A percentile compares a stretch with the other conserved stretches of the same genome.
These are phyloP conservation scores for Cecidostiba fungosa DNA, from an alignment of 2,888 invertebrate genomes.

Conservation along the genomic window DNA sequence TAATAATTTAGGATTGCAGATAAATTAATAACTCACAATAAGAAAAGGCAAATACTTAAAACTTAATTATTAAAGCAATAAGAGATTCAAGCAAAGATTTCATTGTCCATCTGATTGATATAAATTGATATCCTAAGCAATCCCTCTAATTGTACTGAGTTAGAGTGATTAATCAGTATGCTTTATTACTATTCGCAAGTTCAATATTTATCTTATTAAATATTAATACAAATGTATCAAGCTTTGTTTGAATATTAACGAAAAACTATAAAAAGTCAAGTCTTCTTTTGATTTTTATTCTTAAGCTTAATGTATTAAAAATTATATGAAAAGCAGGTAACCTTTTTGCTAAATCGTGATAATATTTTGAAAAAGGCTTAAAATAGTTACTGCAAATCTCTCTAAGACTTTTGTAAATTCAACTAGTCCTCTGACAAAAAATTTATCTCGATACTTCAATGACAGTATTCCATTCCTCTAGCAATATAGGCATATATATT, in stretches of 20 bases:
- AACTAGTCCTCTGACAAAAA: conserved; percentile 24
- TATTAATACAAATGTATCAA: background rate
- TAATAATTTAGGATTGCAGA: conserved; percentile 11
- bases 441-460: conserved; percentile 26
- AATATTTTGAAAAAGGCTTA: conserved; percentile 25
- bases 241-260: conserved; percentile 18
- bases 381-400: conserved; percentile 52
- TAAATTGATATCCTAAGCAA: background rate
- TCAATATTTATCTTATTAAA: background rate
- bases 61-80: conserved; percentile 8
- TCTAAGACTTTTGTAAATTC: conserved; percentile 36
- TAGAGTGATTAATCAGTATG: background rate
- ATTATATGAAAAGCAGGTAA: conserved; percentile 19
- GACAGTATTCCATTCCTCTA: background rate
- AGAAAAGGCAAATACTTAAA: conserved; percentile 9
- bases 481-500: background rate
- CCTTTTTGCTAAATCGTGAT: background rate
- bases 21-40: background rate
- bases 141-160: background rate
- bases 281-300: conserved; percentile 42
- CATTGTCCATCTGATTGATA: background rate
- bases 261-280: conserved; percentile 35
- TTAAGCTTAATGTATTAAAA: conserved; percentile 26
- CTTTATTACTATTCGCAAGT: background rate
- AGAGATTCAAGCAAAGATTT: conserved; percentile 30